Conservation (phyloP, 2,888 invertebrate genomes). For the Drosophila mercatorum region DNA sequence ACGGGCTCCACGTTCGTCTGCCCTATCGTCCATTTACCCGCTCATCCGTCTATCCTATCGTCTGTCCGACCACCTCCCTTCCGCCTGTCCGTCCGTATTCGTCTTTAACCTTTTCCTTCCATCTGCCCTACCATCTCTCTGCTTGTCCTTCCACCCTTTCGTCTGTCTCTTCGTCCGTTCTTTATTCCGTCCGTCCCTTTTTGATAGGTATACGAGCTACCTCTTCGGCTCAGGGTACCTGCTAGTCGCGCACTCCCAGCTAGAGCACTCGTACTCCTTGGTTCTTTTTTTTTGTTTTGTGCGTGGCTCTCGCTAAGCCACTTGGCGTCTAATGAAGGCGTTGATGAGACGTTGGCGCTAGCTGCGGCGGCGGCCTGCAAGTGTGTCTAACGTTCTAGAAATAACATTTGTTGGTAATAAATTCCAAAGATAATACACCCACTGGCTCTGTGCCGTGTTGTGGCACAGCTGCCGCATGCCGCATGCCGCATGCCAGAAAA, state of each 20-base stretch:
- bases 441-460: slow-evolving; percentile 37
- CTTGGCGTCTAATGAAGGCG: slow-evolving; percentile 74
- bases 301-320: slow-evolving; percentile 39
- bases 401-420: slow-evolving; percentile 80
- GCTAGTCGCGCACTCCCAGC: not conserved
- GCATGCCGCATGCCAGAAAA: slow-evolving; percentile 7
- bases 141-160: not conserved
- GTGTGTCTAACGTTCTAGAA: slow-evolving; percentile 77
- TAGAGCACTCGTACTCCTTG: not conserved
- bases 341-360: slow-evolving; percentile 63
- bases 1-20: too few species aligned
- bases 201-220: too few species aligned
- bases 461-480: slow-evolving; percentile 15
- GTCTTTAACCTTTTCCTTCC: too few species aligned
- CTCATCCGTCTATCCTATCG: too few species aligned
- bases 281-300: not conserved
- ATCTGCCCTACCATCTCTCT: too few species aligned
- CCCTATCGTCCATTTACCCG: too few species aligned
- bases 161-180: too few species aligned
- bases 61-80: too few species aligned
- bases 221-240: not conserved
- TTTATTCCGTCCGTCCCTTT: not conserved
- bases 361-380: slow-evolving; percentile 12
- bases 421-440: slow-evolving; percentile 80
- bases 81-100: too few species aligned